phyloP scores from a whole-genome alignment of 2,797 vertebrate species.

The Melopsittacus undulatus region DNA sequence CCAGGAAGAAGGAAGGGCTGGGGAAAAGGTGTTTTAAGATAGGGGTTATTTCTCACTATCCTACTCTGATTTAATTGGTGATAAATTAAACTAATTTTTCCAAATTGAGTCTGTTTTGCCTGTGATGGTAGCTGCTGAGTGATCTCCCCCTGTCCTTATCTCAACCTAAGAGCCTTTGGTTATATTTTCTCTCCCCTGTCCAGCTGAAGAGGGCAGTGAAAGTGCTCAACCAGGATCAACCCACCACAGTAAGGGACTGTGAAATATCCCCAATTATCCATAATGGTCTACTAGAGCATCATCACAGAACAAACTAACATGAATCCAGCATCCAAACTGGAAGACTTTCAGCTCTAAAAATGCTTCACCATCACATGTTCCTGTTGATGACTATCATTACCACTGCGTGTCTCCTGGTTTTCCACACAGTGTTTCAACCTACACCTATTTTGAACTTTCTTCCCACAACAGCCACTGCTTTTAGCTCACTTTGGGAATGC shows the following conservation, averaged over 20 bases:
- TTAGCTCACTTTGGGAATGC: slow-evolving; percentile 46
- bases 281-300: neutral
- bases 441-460: slow-evolving; percentile 29
- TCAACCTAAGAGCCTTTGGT: neutral
- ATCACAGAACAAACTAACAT: neutral
- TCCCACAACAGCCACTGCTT: slow-evolving; percentile 44
- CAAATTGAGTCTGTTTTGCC: neutral
- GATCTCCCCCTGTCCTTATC: neutral
- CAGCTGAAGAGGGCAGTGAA: neutral
- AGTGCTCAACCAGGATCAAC: neutral
- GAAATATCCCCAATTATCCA: neutral
- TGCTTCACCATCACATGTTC: neutral
- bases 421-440: slow-evolving; percentile 3
- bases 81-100: neutral
- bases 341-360: slow-evolving; percentile 18
- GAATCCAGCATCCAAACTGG: neutral
- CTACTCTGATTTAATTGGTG: neutral
- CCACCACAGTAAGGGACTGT: neutral
- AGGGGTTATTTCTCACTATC: neutral
- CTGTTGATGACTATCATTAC: slow-evolving; percentile 39
- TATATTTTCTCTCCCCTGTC: neutral
- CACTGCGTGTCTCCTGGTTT: neutral
- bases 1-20: neutral
- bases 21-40: neutral
- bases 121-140: neutral